Evolutionary conservation across 2,797 vertebrate genomes (phyloP).

Genomic region (Hyperoplus immaculatus): DNA sequence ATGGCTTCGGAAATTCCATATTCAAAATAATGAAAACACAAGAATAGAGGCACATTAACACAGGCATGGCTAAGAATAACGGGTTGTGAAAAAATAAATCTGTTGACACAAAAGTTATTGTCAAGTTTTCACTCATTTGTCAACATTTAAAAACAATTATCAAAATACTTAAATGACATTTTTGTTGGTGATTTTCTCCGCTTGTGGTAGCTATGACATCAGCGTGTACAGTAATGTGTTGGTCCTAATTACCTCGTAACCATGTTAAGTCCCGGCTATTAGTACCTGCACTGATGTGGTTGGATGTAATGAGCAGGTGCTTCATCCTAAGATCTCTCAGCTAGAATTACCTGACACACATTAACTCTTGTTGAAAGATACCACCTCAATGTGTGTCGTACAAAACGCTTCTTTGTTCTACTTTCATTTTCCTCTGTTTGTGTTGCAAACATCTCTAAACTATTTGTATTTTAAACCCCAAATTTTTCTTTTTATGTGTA

Average conservation of each 20-base stretch:
- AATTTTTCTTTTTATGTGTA: conserved; percentile 9
- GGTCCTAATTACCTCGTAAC: conserved; percentile 53
- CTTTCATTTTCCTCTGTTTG: conserved; percentile 39
- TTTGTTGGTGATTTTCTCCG: not conserved
- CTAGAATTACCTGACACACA: conserved; percentile 69
- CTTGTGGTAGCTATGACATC: conserved; percentile 20
- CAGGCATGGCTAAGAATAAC: not conserved
- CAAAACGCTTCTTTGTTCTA: conserved; percentile 56
- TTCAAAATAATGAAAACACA: not conserved
- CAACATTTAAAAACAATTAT: too few relatives aligned
- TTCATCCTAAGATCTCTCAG: conserved; percentile 48
- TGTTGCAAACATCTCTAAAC: conserved; percentile 19
- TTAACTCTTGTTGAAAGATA: conserved; percentile 62
- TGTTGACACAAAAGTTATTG: too few relatives aligned
- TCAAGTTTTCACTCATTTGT: too few relatives aligned
- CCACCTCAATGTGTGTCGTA: conserved; percentile 38
- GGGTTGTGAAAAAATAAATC: not conserved
- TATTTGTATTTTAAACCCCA: conserved; percentile 28
- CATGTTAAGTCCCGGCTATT: conserved; percentile 52
- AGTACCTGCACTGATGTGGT: conserved; percentile 73
- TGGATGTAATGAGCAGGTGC: conserved; percentile 78
- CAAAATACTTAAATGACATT: not conserved
- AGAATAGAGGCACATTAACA: not conserved
- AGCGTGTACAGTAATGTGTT: conserved; percentile 5
- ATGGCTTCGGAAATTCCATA: too few relatives aligned